Base-by-base conservation (phyloP, 2,888 invertebrate species). In the Spisula solida region DNA sequence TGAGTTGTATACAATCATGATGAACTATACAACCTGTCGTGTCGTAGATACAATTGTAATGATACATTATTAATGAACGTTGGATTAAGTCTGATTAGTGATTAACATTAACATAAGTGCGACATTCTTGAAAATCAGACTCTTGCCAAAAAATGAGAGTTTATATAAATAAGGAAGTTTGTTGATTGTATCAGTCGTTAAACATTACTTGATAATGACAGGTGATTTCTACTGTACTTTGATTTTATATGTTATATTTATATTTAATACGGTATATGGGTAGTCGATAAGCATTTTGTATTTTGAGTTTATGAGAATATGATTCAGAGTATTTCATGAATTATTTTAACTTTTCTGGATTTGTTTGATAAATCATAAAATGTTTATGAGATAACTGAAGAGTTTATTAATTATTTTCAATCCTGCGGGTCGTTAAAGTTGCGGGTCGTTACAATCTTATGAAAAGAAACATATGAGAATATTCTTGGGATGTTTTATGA, bases 101-200 rank as follows among this genome's bases (percentile, higher is more conserved):
- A 51, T 51, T 51, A 51, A 51, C 16, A 25, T 66, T 66, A 66
- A 66, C n/a, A 66, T 66, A 66, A 66, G 60, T 66, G 60, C 25
- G 60, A 2, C n/a, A n/a, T 66, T 66, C 60, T 66, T 66, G 25
- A 66, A 25, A 25, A 25, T 12, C 25, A n/a, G 60, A 66, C n/a
- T 20, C 25, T 25, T 66, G 60, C 60, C 60, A 66, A 66, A 20
- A 66, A 25, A 25, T 10, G n/a, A 8, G 5, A 25, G 60, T 66
- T 66, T 66, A 66, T 66, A 66, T 66, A 66, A 66, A 25, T 66
- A 66, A n/a, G 60, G 60, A 66, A 66, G 60, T 25, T 66, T 2
- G 2, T 66, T 66, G 60, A 66, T 66, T 4, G 10, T 25, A 66
- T 25, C 25, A 25, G n/a, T 25, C 8, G 2, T 25, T 25, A 25